These are phyloP conservation scores for Papilio machaon DNA, from an alignment of 1,140 invertebrate species.

Conservation along the genomic window DNA sequence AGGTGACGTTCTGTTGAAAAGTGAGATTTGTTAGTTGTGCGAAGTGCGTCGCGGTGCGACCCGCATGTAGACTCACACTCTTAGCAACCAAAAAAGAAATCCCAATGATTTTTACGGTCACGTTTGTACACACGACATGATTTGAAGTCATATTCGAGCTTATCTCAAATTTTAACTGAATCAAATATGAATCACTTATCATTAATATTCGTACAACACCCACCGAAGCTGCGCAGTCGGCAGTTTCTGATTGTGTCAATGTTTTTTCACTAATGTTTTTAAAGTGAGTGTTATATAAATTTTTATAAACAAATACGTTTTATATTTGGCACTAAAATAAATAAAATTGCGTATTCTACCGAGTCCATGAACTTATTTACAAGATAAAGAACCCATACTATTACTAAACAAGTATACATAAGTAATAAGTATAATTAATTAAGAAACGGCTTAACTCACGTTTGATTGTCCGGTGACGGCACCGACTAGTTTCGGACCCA, in stretches of 20 bases:
- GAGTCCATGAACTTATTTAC: not conserved
- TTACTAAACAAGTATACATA: too few relatives aligned
- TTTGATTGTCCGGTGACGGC: too few relatives aligned
- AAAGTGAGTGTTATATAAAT: not conserved
- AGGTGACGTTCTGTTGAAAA: not conserved
- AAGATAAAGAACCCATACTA: too few relatives aligned
- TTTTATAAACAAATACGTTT: not conserved
- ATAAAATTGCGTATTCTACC: not conserved
- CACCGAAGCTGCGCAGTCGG: not conserved
- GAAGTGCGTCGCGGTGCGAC: not conserved
- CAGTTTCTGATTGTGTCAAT: not conserved
- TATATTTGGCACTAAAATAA: constrained; percentile 1
- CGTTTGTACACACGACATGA: not conserved
- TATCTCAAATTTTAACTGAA: not conserved
- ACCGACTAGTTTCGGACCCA: too few relatives aligned
- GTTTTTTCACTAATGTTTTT: not conserved
- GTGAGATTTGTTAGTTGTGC: not conserved
- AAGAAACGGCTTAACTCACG: too few relatives aligned
- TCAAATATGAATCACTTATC: not conserved
- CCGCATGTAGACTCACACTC: not conserved
- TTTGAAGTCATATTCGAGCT: not conserved
- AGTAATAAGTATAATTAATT: too few relatives aligned
- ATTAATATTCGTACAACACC: not conserved
- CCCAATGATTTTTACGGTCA: not conserved
- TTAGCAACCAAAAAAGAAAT: not conserved